Evolutionary conservation across 2,113 vertebrate species (phyloP).

Genomic region (Cyprinodon tularosa): DNA sequence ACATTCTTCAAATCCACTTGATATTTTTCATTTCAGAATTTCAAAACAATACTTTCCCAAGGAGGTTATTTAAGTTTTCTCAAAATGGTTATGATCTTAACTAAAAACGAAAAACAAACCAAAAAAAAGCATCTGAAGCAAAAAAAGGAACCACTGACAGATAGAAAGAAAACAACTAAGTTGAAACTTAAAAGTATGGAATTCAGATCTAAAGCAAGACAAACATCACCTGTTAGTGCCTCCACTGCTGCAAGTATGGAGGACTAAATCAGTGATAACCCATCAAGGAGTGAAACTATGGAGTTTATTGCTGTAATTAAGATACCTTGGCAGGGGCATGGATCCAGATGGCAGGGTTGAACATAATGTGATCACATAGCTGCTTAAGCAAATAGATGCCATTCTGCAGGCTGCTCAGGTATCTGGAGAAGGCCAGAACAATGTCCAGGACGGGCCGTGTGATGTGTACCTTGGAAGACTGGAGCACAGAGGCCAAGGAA

Average conservation of each 20-base stretch:
- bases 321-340: conserved; percentile 93
- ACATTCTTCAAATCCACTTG: background rate
- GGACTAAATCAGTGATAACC: background rate
- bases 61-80: background rate
- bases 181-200: background rate
- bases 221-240: no score
- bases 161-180: background rate
- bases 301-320: background rate
- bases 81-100: background rate
- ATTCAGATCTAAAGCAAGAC: no score
- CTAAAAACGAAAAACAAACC: background rate
- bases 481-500: conserved; percentile 26
- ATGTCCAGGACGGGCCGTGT: conserved; percentile 91
- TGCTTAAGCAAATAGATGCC: conserved; percentile 95
- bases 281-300: background rate
- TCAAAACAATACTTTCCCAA: background rate
- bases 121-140: background rate
- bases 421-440: conserved; percentile 93
- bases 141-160: background rate
- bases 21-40: background rate
- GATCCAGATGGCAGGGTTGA: conserved; percentile 98
- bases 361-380: conserved; percentile 95
- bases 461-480: conserved; percentile 97
- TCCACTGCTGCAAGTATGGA: no score
- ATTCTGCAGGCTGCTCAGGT: conserved; percentile 93